Evolutionary conservation across 1,140 invertebrate genomes (phyloP).

Genomic region (Acromyrmex heyeri): DNA sequence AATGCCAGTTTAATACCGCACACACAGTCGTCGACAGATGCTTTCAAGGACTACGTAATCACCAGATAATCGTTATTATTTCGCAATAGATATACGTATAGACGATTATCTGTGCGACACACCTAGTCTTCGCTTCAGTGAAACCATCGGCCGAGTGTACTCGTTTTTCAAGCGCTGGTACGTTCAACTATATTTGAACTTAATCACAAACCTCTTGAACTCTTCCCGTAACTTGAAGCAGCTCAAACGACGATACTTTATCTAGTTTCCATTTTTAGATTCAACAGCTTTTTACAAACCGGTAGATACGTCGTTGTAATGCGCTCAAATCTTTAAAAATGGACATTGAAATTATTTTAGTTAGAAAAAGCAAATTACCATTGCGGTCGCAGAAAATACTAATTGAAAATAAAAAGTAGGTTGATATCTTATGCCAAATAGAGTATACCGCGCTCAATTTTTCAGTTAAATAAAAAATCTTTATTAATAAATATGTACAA

Average conservation of each 20-base stretch:
- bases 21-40: constrained; percentile 47
- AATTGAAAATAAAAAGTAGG: constrained; percentile 42
- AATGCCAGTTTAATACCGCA: constrained; percentile 43
- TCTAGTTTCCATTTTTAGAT: constrained; percentile 42
- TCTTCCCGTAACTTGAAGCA: constrained; percentile 5
- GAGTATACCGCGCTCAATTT: neutral
- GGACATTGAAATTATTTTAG: neutral
- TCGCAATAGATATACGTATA: constrained; percentile 57
- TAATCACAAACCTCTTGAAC: constrained; percentile 29
- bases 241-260: constrained; percentile 27
- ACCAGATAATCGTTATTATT: constrained; percentile 67
- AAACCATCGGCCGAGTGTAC: constrained; percentile 22
- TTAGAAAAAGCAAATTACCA: neutral
- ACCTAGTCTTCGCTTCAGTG: constrained; percentile 16
- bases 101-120: constrained; percentile 43
- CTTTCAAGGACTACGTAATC: constrained; percentile 68
- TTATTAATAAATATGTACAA: neutral
- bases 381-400: constrained; percentile 26
- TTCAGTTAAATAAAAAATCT: neutral
- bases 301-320: neutral
- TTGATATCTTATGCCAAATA: neutral
- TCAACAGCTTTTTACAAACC: neutral
- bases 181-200: constrained; percentile 40
- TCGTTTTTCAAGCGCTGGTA: neutral
- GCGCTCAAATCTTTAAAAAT: neutral